These are phyloP conservation scores for Aspidiotus rigidus DNA, from an alignment of 2,888 invertebrate genomes.

Conservation along the genomic window DNA sequence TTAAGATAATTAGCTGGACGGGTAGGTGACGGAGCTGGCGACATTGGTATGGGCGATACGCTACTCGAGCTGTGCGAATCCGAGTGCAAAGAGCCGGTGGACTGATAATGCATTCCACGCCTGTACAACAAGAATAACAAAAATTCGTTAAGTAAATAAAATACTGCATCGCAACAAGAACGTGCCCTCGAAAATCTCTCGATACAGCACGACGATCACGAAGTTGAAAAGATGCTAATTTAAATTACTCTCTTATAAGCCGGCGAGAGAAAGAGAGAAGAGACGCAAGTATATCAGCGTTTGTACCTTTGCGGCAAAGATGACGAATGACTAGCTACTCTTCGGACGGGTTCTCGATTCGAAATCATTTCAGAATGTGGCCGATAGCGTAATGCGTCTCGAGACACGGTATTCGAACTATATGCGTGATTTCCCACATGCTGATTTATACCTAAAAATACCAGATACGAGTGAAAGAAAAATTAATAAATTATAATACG, in stretches of 20 bases:
- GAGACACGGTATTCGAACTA: conserved; percentile 30
- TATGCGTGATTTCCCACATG: conserved; percentile 33
- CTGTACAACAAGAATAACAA: conserved; percentile 47
- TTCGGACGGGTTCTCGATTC: conserved; percentile 39
- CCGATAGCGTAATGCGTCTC: conserved; percentile 38
- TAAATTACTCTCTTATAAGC: too few species aligned
- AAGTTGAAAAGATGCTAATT: too few species aligned
- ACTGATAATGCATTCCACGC: conserved; percentile 71
- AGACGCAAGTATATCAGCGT: not conserved
- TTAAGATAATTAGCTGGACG: conserved; percentile 37
- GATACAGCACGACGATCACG: too few species aligned
- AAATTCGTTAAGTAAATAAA: not conserved
- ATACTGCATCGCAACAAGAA: not conserved
- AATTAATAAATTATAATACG: not conserved
- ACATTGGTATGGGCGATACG: conserved; percentile 66
- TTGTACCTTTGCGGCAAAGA: conserved; percentile 45
- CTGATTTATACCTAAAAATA: conserved; percentile 32
- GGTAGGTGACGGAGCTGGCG: conserved; percentile 44
- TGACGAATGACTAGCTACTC: conserved; percentile 41
- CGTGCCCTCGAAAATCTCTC: not conserved
- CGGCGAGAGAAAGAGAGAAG: not conserved
- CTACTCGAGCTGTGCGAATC: conserved; percentile 63
- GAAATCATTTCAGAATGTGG: conserved; percentile 39
- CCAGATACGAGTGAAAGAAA: not conserved
- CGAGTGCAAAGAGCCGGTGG: conserved; percentile 70